Evolutionary conservation across 2,797 vertebrate species (phyloP).

Genomic region (Onychomys leucogaster): DNA sequence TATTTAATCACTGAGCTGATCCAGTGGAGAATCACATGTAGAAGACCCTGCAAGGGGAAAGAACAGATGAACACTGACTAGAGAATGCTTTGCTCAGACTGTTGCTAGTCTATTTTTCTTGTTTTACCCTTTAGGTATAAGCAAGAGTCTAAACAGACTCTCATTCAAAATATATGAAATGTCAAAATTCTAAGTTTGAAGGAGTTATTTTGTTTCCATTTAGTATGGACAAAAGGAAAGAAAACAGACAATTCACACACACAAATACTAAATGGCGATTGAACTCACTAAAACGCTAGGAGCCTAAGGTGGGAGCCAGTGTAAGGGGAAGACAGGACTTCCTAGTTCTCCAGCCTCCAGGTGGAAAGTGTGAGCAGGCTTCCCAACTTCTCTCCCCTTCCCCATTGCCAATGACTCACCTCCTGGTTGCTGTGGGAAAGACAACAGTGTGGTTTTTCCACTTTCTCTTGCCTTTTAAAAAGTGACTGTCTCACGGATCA

Average conservation of each 20-base stretch:
- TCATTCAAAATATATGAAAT: neutral
- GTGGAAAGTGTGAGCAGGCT: neutral
- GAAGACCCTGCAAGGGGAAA: neutral
- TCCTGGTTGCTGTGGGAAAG: neutral
- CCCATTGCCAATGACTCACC: neutral
- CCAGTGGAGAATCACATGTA: neutral
- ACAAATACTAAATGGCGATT: neutral
- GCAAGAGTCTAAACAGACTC: neutral
- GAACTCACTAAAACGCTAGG: neutral
- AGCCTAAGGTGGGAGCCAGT: too few species aligned
- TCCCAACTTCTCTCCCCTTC: neutral
- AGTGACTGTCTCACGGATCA: neutral
- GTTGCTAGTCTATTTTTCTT: neutral
- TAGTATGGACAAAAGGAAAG: neutral
- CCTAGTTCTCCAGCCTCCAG: neutral
- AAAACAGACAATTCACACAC: neutral
- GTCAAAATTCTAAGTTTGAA: constrained; percentile 24
- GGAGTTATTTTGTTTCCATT: neutral
- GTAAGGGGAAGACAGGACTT: neutral
- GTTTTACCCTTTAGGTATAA: constrained; percentile 1
- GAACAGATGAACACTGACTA: neutral
- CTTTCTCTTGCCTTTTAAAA: constrained; percentile 46
- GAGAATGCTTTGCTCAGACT: neutral
- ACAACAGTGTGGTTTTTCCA: neutral
- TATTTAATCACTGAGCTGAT: neutral